Percentiles rank a stretch among this genome's conserved stretches.
Evolutionary conservation across 1,140 invertebrate species (phyloP).

Genomic region (Lepidurus couesii): DNA sequence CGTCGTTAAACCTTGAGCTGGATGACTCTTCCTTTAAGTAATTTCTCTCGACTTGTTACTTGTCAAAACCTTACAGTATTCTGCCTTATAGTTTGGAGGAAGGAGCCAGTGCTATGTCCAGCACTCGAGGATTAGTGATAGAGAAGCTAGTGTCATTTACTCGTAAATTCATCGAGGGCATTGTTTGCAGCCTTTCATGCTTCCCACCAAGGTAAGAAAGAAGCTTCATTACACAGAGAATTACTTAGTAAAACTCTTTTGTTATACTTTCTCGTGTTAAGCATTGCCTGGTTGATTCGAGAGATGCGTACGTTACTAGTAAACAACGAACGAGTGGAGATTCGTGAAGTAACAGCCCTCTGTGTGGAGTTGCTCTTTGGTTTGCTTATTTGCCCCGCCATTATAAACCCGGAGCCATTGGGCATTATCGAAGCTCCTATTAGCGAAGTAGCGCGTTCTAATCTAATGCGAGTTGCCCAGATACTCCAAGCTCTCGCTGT

Average conservation of each 20-base stretch:
- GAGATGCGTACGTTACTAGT: slow-evolving; percentile 52
- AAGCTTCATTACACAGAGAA: neutral
- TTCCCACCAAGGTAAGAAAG: slow-evolving; percentile 71
- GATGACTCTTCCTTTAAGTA: slow-evolving; percentile 45
- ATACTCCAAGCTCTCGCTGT: slow-evolving; percentile 86
- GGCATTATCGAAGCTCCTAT: slow-evolving; percentile 94
- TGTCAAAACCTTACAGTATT: too few species aligned
- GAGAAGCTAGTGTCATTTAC: slow-evolving; percentile 73
- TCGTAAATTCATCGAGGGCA: slow-evolving; percentile 72
- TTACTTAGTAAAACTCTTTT: slow-evolving; percentile 19
- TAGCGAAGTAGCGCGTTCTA: slow-evolving; percentile 80
- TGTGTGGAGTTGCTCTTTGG: slow-evolving; percentile 90
- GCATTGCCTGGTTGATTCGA: slow-evolving; percentile 54
- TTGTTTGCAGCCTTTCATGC: slow-evolving; percentile 80
- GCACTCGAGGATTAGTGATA: slow-evolving; percentile 71
- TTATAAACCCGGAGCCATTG: slow-evolving; percentile 91
- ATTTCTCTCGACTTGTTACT: too few species aligned
- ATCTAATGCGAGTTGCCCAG: slow-evolving; percentile 83
- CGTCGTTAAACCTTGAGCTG: slow-evolving; percentile 86
- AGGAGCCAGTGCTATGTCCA: slow-evolving; percentile 47
- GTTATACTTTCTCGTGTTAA: slow-evolving; percentile 37
- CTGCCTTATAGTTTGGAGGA: too few species aligned
- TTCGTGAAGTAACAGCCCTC: slow-evolving; percentile 60
- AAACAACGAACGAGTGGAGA: slow-evolving; percentile 44
- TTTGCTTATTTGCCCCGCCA: slow-evolving; percentile 91